Conservation (phyloP, 2,888 invertebrate genomes). For the Ecliptopera silaceata region DNA sequence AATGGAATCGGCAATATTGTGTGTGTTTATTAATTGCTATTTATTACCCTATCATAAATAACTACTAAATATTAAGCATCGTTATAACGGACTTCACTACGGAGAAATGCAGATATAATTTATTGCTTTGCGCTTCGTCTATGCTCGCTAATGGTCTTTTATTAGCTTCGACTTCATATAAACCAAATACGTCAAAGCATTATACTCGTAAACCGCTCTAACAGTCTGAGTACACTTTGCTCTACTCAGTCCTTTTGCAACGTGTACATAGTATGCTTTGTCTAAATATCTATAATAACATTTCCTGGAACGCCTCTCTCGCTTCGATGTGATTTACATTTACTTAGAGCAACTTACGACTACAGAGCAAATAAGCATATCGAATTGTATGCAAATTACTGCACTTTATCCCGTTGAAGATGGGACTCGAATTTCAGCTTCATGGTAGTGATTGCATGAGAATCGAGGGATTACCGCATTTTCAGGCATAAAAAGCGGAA, state of each 20-base stretch:
- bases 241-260: slow-evolving; percentile 42
- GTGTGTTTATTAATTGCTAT: no score
- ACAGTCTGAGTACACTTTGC: no score
- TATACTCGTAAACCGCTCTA: no score
- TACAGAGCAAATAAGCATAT: slow-evolving; percentile 31
- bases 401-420: slow-evolving; percentile 36
- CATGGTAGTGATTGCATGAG: background rate
- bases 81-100: no score
- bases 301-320: slow-evolving; percentile 44
- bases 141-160: slow-evolving; percentile 32
- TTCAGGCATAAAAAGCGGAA: no score
- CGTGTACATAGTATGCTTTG: slow-evolving; percentile 29
- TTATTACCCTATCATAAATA: no score
- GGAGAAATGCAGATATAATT: slow-evolving; percentile 19
- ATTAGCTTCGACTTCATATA: slow-evolving; percentile 42
- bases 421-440: background rate
- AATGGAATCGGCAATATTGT: no score
- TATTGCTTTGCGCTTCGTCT: slow-evolving; percentile 27
- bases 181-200: slow-evolving; percentile 11
- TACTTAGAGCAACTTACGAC: slow-evolving; percentile 38
- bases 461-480: background rate
- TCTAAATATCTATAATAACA: slow-evolving; percentile 41
- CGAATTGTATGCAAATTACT: slow-evolving; percentile 40
- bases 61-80: no score
- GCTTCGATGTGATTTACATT: slow-evolving; percentile 60